phyloP scores from a whole-genome alignment of 2,113 vertebrate genomes.

The Mirza zaza region DNA sequence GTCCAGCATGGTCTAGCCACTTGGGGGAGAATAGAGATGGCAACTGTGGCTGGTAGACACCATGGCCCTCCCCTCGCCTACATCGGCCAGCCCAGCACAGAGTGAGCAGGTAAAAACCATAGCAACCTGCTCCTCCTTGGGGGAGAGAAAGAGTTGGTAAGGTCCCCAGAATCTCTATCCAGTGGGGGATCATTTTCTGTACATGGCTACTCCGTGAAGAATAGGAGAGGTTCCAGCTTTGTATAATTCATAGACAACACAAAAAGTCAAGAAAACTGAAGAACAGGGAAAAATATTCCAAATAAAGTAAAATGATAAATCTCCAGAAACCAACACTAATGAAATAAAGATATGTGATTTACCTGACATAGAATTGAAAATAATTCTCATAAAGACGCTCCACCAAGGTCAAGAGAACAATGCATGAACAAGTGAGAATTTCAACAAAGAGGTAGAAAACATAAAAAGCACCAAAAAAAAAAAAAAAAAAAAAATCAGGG shows the following conservation, averaged over 20 bases:
- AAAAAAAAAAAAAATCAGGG: not conserved
- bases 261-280: not conserved
- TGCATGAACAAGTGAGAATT: not conserved
- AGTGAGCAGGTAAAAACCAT: not conserved
- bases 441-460: not conserved
- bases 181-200: not conserved
- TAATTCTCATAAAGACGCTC: not conserved
- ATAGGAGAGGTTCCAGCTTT: not conserved
- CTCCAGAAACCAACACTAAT: not conserved
- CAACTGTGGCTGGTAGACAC: not conserved
- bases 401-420: not conserved
- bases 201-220: not conserved
- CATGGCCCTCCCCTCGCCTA: rapidly evolving
- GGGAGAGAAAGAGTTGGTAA: too few relatives aligned
- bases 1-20: not conserved
- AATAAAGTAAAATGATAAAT: not conserved
- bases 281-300: not conserved
- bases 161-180: not conserved
- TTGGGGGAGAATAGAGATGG: not conserved
- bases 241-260: not conserved
- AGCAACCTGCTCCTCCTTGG: not conserved
- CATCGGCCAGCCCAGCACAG: not conserved
- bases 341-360: not conserved
- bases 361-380: not conserved
- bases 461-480: not conserved